Conservation (phyloP, 2,888 invertebrate species). For the Aporophyla lueneburgensis region DNA sequence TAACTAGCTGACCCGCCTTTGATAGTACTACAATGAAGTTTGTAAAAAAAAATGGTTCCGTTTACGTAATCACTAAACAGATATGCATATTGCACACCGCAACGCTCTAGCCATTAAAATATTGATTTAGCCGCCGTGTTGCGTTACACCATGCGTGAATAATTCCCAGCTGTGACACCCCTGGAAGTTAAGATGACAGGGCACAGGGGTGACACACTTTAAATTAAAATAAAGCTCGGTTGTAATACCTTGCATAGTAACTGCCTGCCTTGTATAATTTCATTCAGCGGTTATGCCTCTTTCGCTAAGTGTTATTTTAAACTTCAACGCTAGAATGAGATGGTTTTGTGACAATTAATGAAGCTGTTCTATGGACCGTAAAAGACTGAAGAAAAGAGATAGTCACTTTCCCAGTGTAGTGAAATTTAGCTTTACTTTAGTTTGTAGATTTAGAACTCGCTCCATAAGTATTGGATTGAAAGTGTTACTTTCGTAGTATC, state of each 20-base stretch:
- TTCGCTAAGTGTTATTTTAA: constrained; percentile 49
- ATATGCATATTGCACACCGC: background rate
- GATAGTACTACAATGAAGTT: background rate
- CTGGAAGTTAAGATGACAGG: constrained; percentile 31
- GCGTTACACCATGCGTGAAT: constrained; percentile 15
- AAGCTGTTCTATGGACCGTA: constrained; percentile 6
- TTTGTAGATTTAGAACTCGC: background rate
- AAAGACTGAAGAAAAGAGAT: constrained; percentile 5
- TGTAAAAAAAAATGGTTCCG: background rate
- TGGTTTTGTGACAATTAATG: constrained; percentile 42
- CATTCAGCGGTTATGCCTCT: constrained; percentile 45
- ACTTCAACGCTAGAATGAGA: constrained; percentile 23
- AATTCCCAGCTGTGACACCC: constrained; percentile 39
- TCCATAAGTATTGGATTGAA: background rate
- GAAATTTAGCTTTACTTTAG: constrained; percentile 6
- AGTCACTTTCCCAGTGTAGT: background rate
- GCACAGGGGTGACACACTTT: constrained; percentile 51
- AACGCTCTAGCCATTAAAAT: constrained; percentile 15
- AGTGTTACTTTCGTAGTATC: background rate
- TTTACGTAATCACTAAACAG: no score
- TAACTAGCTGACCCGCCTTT: background rate
- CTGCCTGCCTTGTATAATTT: constrained; percentile 46
- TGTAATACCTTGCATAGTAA: constrained; percentile 29
- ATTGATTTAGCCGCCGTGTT: constrained; percentile 3
- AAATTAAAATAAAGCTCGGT: constrained; percentile 56